A percentile compares a stretch with the other conserved stretches of the same genome.
Evolutionary conservation across 2,113 vertebrate species (phyloP).

Genomic region (Excalfactoria chinensis): DNA sequence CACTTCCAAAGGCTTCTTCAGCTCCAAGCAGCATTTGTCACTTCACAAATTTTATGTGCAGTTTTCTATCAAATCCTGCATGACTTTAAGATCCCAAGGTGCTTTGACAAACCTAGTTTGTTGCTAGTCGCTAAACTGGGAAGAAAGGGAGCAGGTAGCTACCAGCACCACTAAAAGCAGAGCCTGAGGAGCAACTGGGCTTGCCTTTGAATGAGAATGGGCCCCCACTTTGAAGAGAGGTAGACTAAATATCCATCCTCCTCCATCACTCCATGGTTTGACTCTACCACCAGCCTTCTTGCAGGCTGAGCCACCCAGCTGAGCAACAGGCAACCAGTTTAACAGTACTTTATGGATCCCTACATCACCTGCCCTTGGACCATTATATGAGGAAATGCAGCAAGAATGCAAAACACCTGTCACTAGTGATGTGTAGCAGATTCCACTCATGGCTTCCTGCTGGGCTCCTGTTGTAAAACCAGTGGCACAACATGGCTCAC

Average conservation of each 20-base stretch:
- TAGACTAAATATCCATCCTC: background rate
- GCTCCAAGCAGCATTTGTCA: background rate
- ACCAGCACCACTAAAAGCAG: background rate
- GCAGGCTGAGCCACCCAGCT: background rate
- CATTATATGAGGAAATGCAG: background rate
- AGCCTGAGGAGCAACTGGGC: background rate
- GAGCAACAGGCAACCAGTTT: background rate
- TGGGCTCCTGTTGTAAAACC: background rate
- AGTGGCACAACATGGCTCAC: background rate
- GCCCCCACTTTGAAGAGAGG: background rate
- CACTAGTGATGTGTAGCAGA: background rate
- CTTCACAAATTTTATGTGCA: background rate
- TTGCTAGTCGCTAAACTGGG: background rate
- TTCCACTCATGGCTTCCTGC: background rate
- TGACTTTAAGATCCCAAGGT: background rate
- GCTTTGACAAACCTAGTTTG: background rate
- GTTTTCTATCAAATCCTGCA: background rate
- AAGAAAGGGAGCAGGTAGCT: background rate
- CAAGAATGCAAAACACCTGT: accelerated
- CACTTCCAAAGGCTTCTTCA: background rate
- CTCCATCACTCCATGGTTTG: too few relatives aligned
- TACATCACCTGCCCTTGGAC: background rate
- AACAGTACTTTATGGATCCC: background rate
- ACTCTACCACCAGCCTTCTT: background rate
- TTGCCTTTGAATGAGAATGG: background rate